phyloP scores from a whole-genome alignment of 1,140 invertebrate species.

The Phymastichus coffea region DNA sequence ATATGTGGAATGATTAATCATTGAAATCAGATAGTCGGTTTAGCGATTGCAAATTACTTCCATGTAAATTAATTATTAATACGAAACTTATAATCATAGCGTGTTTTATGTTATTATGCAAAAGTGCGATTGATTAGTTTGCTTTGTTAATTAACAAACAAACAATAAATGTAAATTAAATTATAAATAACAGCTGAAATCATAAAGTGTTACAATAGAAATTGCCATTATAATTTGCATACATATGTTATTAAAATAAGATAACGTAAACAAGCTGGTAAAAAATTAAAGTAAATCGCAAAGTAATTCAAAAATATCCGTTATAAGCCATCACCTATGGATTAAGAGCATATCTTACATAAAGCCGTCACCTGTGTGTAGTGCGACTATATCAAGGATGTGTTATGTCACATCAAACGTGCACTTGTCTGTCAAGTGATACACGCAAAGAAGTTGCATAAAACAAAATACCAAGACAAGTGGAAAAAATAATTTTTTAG shows the following conservation, averaged over 20 bases:
- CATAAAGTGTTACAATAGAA: not conserved
- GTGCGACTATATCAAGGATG: not conserved
- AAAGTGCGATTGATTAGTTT: conserved; percentile 24
- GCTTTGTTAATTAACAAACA: not conserved
- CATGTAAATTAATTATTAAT: no score
- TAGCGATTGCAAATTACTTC: no score
- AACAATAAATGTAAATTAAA: not conserved
- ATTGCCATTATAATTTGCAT: not conserved
- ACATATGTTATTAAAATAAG: no score
- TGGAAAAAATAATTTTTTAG: not conserved
- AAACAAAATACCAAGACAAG: not conserved
- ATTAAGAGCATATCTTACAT: not conserved
- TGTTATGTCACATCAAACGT: not conserved
- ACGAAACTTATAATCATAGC: no score
- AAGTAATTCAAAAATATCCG: no score
- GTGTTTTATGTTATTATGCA: no score
- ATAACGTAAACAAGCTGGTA: conserved; percentile 2
- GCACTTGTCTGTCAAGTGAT: not conserved
- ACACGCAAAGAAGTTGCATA: not conserved
- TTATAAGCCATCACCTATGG: not conserved
- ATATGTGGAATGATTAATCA: no score
- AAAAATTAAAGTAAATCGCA: not conserved
- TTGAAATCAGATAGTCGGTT: no score
- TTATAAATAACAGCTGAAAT: not conserved
- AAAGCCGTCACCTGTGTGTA: not conserved